Evolutionary conservation across 2,797 vertebrate genomes (phyloP), one percentile per base, ranked within the genome.

Genomic region (Chelidonichthys spinosus): DNA sequence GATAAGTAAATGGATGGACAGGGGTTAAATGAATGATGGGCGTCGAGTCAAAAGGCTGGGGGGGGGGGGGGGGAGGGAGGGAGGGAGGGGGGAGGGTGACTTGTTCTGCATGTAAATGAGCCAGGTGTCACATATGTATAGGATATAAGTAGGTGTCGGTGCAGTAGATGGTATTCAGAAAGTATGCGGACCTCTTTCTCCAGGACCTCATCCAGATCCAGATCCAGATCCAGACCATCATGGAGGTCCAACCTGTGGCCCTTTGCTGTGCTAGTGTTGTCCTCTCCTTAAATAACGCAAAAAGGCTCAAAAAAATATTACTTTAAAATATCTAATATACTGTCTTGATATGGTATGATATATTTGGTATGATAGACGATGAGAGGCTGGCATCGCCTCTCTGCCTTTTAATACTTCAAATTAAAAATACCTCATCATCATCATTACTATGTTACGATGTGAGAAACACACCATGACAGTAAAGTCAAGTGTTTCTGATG

Each of bases 1-100:
- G 80, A 76, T 74, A 69, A 65, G 60, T 71, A 63, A 73, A 67
- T 70, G 69, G 68, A 79, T 63, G 63, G 80, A 69, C 58, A 59
- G 63, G 58, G 76, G 77, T 82, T 83, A 85, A 78, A 83, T 74
- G 72, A 74, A 80, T 77, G 78, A 85, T 73, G 14, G 78, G 64
- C 69, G 59, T 43, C 40, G 62, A 47, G 39, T 59, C 17, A 76
- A 74, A 59, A 72, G 49, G 53, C 53, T 56, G 62, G 11, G 43
- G 67, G 76, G 55, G 67, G 78, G 42, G 14, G 64, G 76, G 60
- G 63, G 46, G 71, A 46, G 54, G 50, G 63, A 84, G 72, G 76
- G 7, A 70, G 42, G 66, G 47, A 53, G 32, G 54, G 61, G 33
- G 70, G 58, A 83, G 52, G 58, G 63, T 40, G 60, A 67, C 42